Conservation (phyloP, 1,140 invertebrate species). For the Onthophagus taurus region DNA sequence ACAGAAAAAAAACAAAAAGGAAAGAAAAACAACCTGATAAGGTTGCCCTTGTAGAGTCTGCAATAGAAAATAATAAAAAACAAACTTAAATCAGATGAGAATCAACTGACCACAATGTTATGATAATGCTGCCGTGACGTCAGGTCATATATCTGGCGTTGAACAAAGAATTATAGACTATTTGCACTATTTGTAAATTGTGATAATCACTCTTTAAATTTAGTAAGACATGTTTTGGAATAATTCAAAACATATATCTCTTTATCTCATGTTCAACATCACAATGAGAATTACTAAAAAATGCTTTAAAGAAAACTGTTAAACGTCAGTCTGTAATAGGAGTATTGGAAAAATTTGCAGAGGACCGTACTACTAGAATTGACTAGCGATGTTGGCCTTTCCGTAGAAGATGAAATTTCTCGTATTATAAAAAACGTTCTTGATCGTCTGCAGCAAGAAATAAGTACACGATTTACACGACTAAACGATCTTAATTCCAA, state of each 20-base stretch:
- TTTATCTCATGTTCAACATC: background rate
- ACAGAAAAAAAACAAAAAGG: too few relatives aligned
- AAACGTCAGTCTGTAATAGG: background rate
- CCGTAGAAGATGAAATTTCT: constrained; percentile 13
- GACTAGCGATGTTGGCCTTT: constrained; percentile 11
- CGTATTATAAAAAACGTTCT: constrained; percentile 10
- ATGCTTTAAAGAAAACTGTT: too few relatives aligned
- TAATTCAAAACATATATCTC: background rate
- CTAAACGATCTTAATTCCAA: background rate
- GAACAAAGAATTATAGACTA: background rate
- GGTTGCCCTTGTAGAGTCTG: too few relatives aligned
- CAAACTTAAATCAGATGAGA: too few relatives aligned
- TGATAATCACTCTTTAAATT: background rate
- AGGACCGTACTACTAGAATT: constrained; percentile 3
- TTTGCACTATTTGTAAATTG: background rate
- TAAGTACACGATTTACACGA: constrained; percentile 7
- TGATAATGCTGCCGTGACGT: background rate
- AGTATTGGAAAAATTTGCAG: background rate
- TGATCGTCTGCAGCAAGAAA: constrained; percentile 12
- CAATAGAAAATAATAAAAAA: too few relatives aligned
- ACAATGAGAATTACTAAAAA: constrained; percentile 1
- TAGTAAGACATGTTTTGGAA: constrained; percentile 1
- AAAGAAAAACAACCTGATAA: too few relatives aligned
- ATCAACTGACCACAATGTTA: constrained; percentile 1
- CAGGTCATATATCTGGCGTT: background rate